phyloP scores from a whole-genome alignment of 2,797 vertebrate species.

The Pteropus rufus region DNA sequence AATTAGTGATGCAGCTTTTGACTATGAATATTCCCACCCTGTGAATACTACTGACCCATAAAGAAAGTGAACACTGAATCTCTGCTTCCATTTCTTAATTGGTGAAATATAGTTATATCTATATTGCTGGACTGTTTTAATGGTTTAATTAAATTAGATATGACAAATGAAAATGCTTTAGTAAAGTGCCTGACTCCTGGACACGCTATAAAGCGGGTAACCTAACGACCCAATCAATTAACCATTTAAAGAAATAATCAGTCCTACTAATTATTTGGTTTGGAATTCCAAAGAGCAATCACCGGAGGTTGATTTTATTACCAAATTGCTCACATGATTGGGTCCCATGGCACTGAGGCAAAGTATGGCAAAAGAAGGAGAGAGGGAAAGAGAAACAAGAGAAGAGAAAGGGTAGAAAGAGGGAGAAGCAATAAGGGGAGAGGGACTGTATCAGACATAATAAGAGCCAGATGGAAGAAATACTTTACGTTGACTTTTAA shows the following conservation, averaged over 20 bases:
- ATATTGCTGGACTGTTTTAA: background rate
- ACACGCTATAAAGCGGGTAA: background rate
- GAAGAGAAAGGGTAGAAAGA: background rate
- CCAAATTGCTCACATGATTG: background rate
- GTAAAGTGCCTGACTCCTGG: background rate
- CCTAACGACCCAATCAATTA: background rate
- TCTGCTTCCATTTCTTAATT: background rate
- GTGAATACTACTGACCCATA: background rate
- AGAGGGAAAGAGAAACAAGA: background rate
- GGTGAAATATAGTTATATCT: background rate
- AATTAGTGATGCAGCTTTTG: background rate
- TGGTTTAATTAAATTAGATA: background rate
- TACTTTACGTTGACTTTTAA: constrained; percentile 23
- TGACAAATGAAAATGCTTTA: background rate
- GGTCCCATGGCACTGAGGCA: background rate
- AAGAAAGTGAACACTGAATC: background rate
- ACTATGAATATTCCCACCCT: background rate
- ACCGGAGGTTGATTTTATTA: background rate
- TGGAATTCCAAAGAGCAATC: background rate
- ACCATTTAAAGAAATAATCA: background rate
- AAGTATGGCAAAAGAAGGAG: background rate
- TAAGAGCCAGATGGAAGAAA: background rate
- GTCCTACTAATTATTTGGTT: background rate
- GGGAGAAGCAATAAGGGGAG: background rate
- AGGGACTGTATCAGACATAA: background rate